Evolutionary conservation across 2,113 vertebrate genomes (phyloP), one percentile per base, ranked within the genome.

Genomic region (Apodemus sylvaticus): DNA sequence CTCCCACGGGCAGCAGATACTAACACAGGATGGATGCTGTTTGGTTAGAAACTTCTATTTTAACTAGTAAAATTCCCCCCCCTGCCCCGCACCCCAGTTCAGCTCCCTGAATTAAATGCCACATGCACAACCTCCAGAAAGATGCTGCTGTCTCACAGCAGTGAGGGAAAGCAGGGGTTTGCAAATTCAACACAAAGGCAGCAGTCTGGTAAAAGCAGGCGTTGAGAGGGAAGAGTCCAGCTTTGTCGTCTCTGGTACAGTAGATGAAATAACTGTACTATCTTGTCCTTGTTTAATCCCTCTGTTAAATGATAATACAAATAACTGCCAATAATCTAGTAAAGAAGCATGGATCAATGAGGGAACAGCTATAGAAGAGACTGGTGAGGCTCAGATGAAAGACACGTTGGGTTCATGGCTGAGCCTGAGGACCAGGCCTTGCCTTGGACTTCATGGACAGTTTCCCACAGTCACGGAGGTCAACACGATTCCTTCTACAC

Each of bases 221-320:
- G 39, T 86, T 14, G 39, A 39, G 22, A 48, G 76, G 36, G 81
- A 86, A 73, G 93, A 88, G 71, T 88, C 24, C 19, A 83, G 58
- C 51, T 96, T 94, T 93, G 90, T 34, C 66, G 90, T 66, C 62
- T 48, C 64, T 45, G 4, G 34, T 51, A 45, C 19, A 70, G 5
- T 55, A 34, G 34, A 81, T 55, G 10, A 81, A 93, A 86, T 20
- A 26, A 45, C n/a, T 39, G 76, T 74, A 90, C 26, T 34, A 79
- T 76, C 42, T 31, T 24, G 71, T 94, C 90, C 86, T 96, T 48
- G 48, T 39, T 90, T 96, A 93, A 95, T 53, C n/a, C 62, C 51
- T 91, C 82, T 90, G 22, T 95, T 89, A 95, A 81, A 85, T 83
- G 42, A 39, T 89, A 89, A 94, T 96, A 94, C 91, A 91, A 90